Percentiles rank a stretch among this genome's conserved stretches.
phyloP scores from a whole-genome alignment of 2,888 invertebrate genomes.

The Andrena fulva region DNA sequence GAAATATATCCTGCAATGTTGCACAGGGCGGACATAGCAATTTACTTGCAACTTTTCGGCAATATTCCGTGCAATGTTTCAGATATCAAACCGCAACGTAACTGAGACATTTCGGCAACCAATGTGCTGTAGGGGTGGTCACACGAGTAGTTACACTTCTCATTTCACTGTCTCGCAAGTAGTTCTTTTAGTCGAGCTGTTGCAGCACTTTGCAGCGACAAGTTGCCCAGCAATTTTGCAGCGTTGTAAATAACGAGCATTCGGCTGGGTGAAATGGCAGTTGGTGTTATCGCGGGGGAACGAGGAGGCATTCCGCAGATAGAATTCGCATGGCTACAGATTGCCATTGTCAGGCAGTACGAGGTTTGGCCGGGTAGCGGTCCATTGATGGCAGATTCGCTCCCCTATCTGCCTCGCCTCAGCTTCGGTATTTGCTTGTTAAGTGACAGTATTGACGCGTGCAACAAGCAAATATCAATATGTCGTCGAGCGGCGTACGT shows the following conservation, averaged over 20 bases:
- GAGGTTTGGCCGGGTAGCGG: constrained; percentile 42
- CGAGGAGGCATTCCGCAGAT: constrained; percentile 26
- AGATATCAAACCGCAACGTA: no score
- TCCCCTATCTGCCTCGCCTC: constrained; percentile 67
- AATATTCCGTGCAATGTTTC: no score
- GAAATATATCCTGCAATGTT: no score
- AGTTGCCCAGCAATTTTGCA: constrained; percentile 26
- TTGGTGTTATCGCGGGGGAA: constrained; percentile 6
- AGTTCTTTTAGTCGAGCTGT: background rate
- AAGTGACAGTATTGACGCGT: constrained; percentile 76
- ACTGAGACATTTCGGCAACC: no score
- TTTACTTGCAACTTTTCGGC: no score
- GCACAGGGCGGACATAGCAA: no score
- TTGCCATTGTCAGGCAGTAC: constrained; percentile 41
- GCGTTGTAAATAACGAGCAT: background rate
- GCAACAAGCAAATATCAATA: constrained; percentile 76
- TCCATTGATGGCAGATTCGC: constrained; percentile 54
- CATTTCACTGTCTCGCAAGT: no score
- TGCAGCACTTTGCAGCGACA: background rate
- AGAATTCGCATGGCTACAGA: constrained; percentile 31
- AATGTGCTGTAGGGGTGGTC: no score
- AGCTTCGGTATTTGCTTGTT: constrained; percentile 75
- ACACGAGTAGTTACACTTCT: no score
- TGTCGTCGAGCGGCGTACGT: constrained; percentile 59
- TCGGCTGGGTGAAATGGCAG: background rate